Percentiles rank a stretch among this genome's conserved stretches.
These are phyloP conservation scores for Perizoma affinitatum DNA, from an alignment of 2,888 invertebrate species.

Conservation along the genomic window DNA sequence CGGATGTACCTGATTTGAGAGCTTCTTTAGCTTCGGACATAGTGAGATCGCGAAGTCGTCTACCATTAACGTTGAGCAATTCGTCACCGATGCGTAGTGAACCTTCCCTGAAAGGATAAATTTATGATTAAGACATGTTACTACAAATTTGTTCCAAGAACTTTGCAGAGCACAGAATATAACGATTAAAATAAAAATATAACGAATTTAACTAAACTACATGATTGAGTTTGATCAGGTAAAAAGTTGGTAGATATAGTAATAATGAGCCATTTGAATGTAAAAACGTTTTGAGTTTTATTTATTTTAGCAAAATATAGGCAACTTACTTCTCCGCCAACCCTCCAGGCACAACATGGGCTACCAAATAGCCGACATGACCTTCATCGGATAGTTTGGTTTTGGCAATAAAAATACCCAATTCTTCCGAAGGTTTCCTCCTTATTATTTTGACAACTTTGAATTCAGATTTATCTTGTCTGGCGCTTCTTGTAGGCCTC, in stretches of 20 bases:
- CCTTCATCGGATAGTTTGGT: conserved; percentile 85
- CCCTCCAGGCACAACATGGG: conserved; percentile 88
- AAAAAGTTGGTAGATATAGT: too few species aligned
- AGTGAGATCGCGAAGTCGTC: conserved; percentile 86
- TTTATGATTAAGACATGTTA: not conserved
- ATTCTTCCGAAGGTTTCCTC: conserved; percentile 84
- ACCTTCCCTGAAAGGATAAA: conserved; percentile 82
- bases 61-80: conserved; percentile 89
- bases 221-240: too few species aligned
- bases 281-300: too few species aligned
- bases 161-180: too few species aligned
- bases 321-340: conserved; percentile 86
- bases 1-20: conserved; percentile 84
- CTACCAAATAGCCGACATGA: conserved; percentile 87
- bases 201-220: too few species aligned
- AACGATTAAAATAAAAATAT: too few species aligned
- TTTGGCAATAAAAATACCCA: conserved; percentile 89
- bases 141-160: too few species aligned
- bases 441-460: conserved; percentile 84
- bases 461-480: conserved; percentile 68
- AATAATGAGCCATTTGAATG: too few species aligned
- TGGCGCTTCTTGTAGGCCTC: conserved; percentile 60
- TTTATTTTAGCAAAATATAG: too few species aligned
- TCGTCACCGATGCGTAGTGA: conserved; percentile 88
- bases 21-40: conserved; percentile 87